Base-by-base conservation (phyloP, 2,113 vertebrate species). In the Hippocampus comes region DNA sequence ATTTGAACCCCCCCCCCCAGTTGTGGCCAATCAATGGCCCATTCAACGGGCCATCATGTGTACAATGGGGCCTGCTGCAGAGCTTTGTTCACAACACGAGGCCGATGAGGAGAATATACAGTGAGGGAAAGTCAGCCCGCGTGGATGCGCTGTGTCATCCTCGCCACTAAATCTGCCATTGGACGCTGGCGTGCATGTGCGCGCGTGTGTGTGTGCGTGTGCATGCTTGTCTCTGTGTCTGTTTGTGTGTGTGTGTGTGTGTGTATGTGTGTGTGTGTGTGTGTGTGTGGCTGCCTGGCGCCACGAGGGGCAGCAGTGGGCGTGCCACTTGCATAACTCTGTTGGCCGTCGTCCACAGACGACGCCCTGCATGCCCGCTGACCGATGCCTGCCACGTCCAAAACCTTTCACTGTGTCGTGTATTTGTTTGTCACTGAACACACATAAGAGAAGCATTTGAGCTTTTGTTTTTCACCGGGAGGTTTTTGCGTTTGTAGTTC, bases 81-180 rank as follows among this genome's bases (percentile, higher is more conserved):
- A 88, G 90, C 89, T 89, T 89, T 89, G 87, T 90, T 91, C 86
- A 91, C 89, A 87, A 89, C 81, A 84, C 86, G 87, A 89, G 89
- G 87, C 89, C 83, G 86, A 65, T 73, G 82, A 86, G 86, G 87
- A 34, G 27, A 61, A 86, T 89, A 75, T 75, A 66, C 10, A 21
- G 63, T 21, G 78, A 15, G 56, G 56, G 56, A 59, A 56, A 59
- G 56, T 59, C 56, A 14, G 56, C 23, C 27, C 2, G 59, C 67
- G 74, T 76, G 81, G 89, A 92, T 91, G 78, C 55, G 90, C 92
- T 91, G 91, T 82, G 90, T 93, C 92, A 92, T 91, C 86, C 88
- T 80, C 80, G 68, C 86, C 88, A 88, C 83, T 91, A 91, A 79
- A 91, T 92, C 88, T 86, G 84, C 27, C 75, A 82, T 77, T 46